Conservation (phyloP, 1,140 invertebrate genomes). For the Plutomurus gul region DNA sequence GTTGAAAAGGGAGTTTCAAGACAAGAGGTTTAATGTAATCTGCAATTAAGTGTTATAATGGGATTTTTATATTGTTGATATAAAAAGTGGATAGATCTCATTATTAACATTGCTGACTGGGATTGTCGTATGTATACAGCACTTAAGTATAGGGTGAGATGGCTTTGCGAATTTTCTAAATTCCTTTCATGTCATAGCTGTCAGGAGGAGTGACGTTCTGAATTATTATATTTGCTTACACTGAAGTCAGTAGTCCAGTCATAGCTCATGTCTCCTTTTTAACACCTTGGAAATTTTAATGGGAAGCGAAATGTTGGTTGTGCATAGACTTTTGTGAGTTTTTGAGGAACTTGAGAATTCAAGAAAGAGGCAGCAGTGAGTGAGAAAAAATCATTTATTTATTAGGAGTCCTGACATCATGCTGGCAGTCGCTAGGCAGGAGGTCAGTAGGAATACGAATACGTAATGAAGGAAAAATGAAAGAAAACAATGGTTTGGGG, state of each 20-base stretch:
- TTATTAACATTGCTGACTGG: too few relatives aligned
- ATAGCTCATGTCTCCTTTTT: slow-evolving; percentile 9
- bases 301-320: too few relatives aligned
- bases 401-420: slow-evolving; percentile 26
- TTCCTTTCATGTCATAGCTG: not conserved
- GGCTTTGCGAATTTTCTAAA: not conserved
- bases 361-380: not conserved
- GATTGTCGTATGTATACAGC: too few relatives aligned
- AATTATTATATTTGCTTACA: slow-evolving; percentile 11
- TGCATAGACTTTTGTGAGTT: too few relatives aligned
- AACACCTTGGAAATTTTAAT: slow-evolving; percentile 22
- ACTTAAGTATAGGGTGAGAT: not conserved
- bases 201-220: not conserved
- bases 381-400: slow-evolving; percentile 4
- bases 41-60: not conserved
- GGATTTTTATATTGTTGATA: too few relatives aligned
- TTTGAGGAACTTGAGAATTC: not conserved
- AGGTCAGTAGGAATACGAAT: slow-evolving; percentile 15
- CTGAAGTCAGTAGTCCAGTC: slow-evolving; percentile 7
- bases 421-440: slow-evolving; percentile 3
- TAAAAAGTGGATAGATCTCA: too few relatives aligned
- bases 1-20: too few relatives aligned
- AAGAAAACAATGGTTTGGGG: not conserved
- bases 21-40: not conserved
- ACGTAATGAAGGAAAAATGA: not conserved